phyloP scores from a whole-genome alignment of 1,140 invertebrate species.

The Drosophila saltans region DNA sequence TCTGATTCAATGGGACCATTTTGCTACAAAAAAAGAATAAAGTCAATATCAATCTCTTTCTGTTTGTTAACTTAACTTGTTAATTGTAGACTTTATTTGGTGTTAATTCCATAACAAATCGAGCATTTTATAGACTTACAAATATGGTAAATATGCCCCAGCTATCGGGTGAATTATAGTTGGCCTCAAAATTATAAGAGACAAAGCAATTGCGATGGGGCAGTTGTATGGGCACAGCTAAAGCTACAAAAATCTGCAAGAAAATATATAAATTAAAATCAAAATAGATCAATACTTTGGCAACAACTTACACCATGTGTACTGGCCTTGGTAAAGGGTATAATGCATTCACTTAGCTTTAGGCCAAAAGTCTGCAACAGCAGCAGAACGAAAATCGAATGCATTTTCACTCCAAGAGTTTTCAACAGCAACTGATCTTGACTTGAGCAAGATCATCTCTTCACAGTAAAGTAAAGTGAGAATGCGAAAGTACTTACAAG shows the following conservation, averaged over 20 bases:
- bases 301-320: slow-evolving; percentile 69
- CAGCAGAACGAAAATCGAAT: slow-evolving; percentile 18
- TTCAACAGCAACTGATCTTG: slow-evolving; percentile 30
- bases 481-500: not conserved
- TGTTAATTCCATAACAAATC: slow-evolving; percentile 56
- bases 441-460: not conserved
- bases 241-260: slow-evolving; percentile 86
- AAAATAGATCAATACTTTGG: not conserved
- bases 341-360: slow-evolving; percentile 22
- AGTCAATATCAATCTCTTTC: slow-evolving; percentile 18
- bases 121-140: slow-evolving; percentile 73
- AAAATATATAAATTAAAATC: not conserved
- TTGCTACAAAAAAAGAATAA: slow-evolving; percentile 46
- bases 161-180: slow-evolving; percentile 85
- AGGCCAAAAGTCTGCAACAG: slow-evolving; percentile 24
- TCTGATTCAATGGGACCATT: slow-evolving; percentile 69
- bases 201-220: slow-evolving; percentile 88
- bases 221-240: slow-evolving; percentile 89
- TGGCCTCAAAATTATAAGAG: slow-evolving; percentile 90
- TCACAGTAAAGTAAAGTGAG: not conserved
- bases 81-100: slow-evolving; percentile 49
- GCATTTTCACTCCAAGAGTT: slow-evolving; percentile 47
- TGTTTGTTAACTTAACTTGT: slow-evolving; percentile 28
- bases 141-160: slow-evolving; percentile 67
- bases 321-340: slow-evolving; percentile 61